Percentiles rank a stretch among this genome's conserved stretches.
Evolutionary conservation across 2,797 vertebrate genomes (phyloP).

Genomic region (Sus cebifrons): DNA sequence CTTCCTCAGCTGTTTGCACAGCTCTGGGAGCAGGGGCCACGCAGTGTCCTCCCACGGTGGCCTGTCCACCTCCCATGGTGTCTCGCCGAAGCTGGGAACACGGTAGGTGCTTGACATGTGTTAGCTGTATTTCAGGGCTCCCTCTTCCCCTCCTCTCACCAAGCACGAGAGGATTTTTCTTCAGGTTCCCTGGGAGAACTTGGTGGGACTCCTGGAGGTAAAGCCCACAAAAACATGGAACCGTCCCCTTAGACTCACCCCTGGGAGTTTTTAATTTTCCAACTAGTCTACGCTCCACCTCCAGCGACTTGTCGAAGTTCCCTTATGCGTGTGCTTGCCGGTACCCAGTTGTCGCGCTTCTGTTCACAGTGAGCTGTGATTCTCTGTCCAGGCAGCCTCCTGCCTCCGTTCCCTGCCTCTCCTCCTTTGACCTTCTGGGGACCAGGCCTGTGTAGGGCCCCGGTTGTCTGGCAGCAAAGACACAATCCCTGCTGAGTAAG

Average conservation of each 20-base stretch:
- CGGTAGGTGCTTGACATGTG: accelerated
- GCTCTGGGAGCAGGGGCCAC: neutral
- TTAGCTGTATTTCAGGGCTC: neutral
- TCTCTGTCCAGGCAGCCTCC: neutral
- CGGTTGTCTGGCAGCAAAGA: neutral
- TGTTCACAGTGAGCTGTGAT: accelerated
- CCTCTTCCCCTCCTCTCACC: accelerated
- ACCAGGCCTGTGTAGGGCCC: neutral
- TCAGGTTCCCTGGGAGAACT: neutral
- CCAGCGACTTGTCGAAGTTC: accelerated
- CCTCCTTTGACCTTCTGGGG: accelerated
- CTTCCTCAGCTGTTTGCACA: neutral
- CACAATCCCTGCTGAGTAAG: accelerated
- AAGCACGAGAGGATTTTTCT: neutral
- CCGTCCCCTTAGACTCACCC: too few species aligned
- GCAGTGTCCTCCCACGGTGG: accelerated
- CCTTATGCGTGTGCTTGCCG: accelerated
- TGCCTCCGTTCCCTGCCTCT: neutral
- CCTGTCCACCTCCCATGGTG: accelerated
- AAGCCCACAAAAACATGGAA: neutral
- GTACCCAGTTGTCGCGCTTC: neutral
- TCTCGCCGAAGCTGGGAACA: neutral
- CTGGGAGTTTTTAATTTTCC: neutral
- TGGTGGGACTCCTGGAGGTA: neutral
- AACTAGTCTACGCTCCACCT: accelerated